These are phyloP conservation scores for Noctilio leporinus DNA, from an alignment of 2,113 vertebrate species.

Conservation along the genomic window DNA sequence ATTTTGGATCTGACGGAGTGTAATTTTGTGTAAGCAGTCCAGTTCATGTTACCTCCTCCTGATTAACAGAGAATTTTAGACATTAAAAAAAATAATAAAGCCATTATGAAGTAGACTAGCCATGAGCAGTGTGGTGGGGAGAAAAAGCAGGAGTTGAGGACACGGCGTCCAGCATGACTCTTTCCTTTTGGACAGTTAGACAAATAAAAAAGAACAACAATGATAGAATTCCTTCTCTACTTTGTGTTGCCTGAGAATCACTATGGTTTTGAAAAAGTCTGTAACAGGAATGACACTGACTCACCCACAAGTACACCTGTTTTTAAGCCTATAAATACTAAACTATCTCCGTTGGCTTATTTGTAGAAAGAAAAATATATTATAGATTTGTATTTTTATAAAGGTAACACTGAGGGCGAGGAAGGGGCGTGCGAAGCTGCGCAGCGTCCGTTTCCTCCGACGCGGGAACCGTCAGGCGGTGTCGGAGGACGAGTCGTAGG, in stretches of 20 bases:
- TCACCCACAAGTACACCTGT: slow-evolving; percentile 73
- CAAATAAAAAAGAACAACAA: too few species aligned
- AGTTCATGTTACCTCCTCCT: slow-evolving; percentile 37
- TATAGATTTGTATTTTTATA: slow-evolving; percentile 81
- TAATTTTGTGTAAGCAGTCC: slow-evolving; percentile 57
- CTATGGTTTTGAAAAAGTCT: slow-evolving; percentile 74
- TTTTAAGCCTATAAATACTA: slow-evolving; percentile 83
- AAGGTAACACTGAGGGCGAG: slow-evolving; percentile 75
- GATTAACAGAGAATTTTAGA: slow-evolving; percentile 45
- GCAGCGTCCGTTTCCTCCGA: too few species aligned
- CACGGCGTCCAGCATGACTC: slow-evolving; percentile 53
- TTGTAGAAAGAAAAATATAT: slow-evolving; percentile 83
- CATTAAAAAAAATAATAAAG: slow-evolving; percentile 74
- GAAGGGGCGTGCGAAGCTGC: slow-evolving; percentile 21
- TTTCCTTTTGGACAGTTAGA: slow-evolving; percentile 52
- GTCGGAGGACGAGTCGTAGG: slow-evolving; percentile 87
- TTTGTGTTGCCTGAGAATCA: slow-evolving; percentile 78
- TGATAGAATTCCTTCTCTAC: slow-evolving; percentile 52
- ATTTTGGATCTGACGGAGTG: slow-evolving; percentile 62
- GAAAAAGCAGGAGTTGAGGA: slow-evolving; percentile 44
- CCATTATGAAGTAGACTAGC: slow-evolving; percentile 52
- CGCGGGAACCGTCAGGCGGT: slow-evolving; percentile 82
- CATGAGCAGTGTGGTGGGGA: background rate
- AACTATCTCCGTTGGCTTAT: slow-evolving; percentile 83
- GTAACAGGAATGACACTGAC: slow-evolving; percentile 66